Evolutionary conservation across 1,140 invertebrate genomes (phyloP).

Genomic region (Hyposmocoma kahamanoa): DNA sequence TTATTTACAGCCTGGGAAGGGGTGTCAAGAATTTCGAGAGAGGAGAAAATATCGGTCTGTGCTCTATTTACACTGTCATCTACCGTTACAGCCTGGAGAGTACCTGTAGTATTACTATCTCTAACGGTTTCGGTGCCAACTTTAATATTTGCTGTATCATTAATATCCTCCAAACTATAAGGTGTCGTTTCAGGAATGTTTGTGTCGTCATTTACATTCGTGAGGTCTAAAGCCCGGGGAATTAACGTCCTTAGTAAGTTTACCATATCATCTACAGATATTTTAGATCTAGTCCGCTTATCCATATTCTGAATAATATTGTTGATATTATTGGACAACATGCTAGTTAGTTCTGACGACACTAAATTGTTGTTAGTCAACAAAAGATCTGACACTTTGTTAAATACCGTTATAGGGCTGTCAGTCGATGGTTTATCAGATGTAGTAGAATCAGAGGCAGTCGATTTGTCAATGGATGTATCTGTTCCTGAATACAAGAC

Average conservation of each 20-base stretch:
- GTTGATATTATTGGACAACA: slow-evolving; percentile 67
- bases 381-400: slow-evolving; percentile 64
- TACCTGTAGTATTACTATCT: slow-evolving; percentile 14
- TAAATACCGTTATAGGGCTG: slow-evolving; percentile 63
- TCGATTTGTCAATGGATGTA: slow-evolving; percentile 48
- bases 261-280: slow-evolving; percentile 61
- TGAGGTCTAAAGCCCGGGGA: slow-evolving; percentile 47
- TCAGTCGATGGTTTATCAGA: slow-evolving; percentile 53
- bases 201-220: slow-evolving; percentile 39
- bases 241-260: slow-evolving; percentile 56
- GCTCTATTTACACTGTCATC: slow-evolving; percentile 48
- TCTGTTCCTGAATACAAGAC: slow-evolving; percentile 67
- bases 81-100: slow-evolving; percentile 38
- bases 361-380: slow-evolving; percentile 64
- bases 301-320: slow-evolving; percentile 63
- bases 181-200: slow-evolving; percentile 56
- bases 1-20: slow-evolving; percentile 46
- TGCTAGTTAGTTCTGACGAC: slow-evolving; percentile 68
- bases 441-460: slow-evolving; percentile 46
- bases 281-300: slow-evolving; percentile 51
- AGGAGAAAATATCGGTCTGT: slow-evolving; percentile 22
- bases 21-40: slow-evolving; percentile 15
- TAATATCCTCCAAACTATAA: slow-evolving; percentile 65
- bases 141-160: slow-evolving; percentile 57
- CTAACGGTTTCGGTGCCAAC: slow-evolving; percentile 11